Evolutionary conservation across 2,113 vertebrate genomes (phyloP), one percentile per base, ranked within the genome.

Genomic region (Sebastes schlegelii): DNA sequence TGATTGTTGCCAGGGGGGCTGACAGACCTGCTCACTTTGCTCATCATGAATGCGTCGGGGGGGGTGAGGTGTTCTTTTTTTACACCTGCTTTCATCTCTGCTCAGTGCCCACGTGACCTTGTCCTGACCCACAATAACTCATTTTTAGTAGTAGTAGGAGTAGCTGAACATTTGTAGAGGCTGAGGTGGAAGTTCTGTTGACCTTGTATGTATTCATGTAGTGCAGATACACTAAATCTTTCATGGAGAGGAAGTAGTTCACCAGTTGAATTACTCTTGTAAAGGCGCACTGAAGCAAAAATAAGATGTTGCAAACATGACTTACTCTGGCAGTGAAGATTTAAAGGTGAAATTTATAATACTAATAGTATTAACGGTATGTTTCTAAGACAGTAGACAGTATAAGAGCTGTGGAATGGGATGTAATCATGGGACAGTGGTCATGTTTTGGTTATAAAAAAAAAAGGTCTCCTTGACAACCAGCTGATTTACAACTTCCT

Each of bases 1-100:
- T 93, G 92, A 93, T 92, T 93, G 88, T 73, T 45, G 71, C 83
- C 82, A 34, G 71, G 79, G 51, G 14, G 77, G 74, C 76, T 70
- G 82, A 89, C 82, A 82, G 91, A 84, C 74, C 82, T 51, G 82
- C 73, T 88, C 83, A 60, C 85, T 90, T 76, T 82, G 81, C 84
- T 89, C 87, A 87, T 89, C 80, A 68, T 75, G 63, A 70, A 74
- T 66, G 62, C 43, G 40, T 85, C 17, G 8, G 19, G 57, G 71
- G n/a, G 65, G 64, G n/a, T n/a, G n/a, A n/a, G n/a, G n/a, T n/a
- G n/a, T n/a, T 40, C 70, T 52, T 43, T 45, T 55, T 73, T 55
- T 12, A 80, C 23, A 9, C 40, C 26, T 26, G 6, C 65, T 83
- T 84, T 77, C 61, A 81, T 16, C 63, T 79, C n/a, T 8, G 45